phyloP scores from a whole-genome alignment of 2,888 invertebrate genomes.

The Agonopterix subpropinquella region DNA sequence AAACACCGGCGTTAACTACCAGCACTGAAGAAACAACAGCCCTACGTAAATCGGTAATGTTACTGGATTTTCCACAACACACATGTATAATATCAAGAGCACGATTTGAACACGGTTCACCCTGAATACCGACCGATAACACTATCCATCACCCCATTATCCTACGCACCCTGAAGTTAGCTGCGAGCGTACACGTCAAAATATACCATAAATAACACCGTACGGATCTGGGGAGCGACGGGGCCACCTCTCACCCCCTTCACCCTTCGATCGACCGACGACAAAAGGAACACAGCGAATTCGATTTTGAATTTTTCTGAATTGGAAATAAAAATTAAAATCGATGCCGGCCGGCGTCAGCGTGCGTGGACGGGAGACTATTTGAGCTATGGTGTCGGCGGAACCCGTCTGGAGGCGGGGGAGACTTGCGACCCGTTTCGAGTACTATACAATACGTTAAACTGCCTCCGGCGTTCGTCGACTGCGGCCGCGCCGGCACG shows the following conservation, averaged over 20 bases:
- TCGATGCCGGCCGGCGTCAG: conserved; percentile 38
- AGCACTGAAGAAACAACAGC: conserved; percentile 27
- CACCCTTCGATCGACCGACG: conserved; percentile 40
- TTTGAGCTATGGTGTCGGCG: conserved; percentile 35
- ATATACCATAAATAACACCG: conserved; percentile 71
- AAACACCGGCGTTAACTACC: conserved; percentile 35
- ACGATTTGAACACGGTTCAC: conserved; percentile 52
- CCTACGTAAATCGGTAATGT: conserved; percentile 25
- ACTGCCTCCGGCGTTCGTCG: conserved; percentile 50
- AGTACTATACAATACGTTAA: conserved; percentile 58
- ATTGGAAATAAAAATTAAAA: conserved; percentile 32
- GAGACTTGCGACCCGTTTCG: conserved; percentile 27
- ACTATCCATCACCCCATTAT: conserved; percentile 73
- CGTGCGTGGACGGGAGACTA: conserved; percentile 39
- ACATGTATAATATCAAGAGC: conserved; percentile 41
- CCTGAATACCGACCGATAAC: conserved; percentile 69
- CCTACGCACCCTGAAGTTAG: conserved; percentile 65
- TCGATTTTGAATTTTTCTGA: conserved; percentile 27
- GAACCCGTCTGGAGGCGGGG: conserved; percentile 27
- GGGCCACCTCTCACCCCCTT: conserved; percentile 32
- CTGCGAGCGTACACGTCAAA: conserved; percentile 67
- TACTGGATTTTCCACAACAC: conserved; percentile 47
- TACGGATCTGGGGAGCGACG: conserved; percentile 50
- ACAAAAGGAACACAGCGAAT: conserved; percentile 37
- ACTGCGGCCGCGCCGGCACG: conserved; percentile 38